These are phyloP conservation scores for Episyrphus balteatus DNA, from an alignment of 1,140 invertebrate species.

Conservation along the genomic window DNA sequence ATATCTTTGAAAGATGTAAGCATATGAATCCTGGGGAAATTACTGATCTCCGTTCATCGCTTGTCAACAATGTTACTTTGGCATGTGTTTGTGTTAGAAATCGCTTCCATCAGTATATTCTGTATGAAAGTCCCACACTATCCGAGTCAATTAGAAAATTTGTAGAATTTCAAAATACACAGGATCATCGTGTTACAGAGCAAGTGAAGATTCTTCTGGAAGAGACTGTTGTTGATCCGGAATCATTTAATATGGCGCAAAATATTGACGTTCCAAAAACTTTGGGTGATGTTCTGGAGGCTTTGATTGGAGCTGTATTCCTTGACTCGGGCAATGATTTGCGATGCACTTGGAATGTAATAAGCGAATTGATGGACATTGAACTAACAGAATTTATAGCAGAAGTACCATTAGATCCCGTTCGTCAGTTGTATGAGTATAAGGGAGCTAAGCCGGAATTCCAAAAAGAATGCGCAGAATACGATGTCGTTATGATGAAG, in stretches of 20 bases:
- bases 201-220: conserved; percentile 53
- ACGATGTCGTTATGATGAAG: conserved; percentile 45
- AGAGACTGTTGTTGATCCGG: conserved; percentile 43
- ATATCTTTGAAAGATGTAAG: conserved; percentile 66
- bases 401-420: conserved; percentile 80
- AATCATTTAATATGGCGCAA: conserved; percentile 42
- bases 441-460: conserved; percentile 47
- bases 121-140: conserved; percentile 50
- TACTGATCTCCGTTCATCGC: conserved; percentile 82
- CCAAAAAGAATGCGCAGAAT: conserved; percentile 25
- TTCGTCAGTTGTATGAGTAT: conserved; percentile 72
- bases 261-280: conserved; percentile 83
- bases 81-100: conserved; percentile 79
- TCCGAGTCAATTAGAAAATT: conserved; percentile 64
- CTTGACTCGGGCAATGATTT: conserved; percentile 73
- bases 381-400: conserved; percentile 66
- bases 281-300: conserved; percentile 91
- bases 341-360: conserved; percentile 69
- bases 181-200: conserved; percentile 52
- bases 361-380: conserved; percentile 60
- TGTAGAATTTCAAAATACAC: conserved; percentile 63
- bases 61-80: conserved; percentile 94
- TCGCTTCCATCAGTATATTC: conserved; percentile 63
- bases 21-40: conserved; percentile 69
- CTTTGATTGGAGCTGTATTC: conserved; percentile 83